Conservation (phyloP, 2,113 vertebrate species). For the Porphyrio hochstetteri region DNA sequence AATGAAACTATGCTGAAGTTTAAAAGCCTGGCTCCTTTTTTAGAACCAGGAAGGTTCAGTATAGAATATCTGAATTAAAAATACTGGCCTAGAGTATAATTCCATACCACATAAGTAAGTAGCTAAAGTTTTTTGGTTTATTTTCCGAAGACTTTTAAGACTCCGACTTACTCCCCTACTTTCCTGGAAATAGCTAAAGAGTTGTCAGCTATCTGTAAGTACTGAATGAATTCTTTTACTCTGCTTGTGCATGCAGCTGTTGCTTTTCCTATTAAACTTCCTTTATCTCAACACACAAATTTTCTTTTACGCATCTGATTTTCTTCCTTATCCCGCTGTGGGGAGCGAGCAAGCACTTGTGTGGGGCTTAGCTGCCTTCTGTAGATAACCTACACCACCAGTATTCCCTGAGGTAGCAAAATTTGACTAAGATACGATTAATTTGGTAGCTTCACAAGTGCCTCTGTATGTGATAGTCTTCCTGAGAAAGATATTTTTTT, state of each 20-base stretch:
- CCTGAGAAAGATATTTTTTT: background rate
- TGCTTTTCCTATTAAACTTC: background rate
- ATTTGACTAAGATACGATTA: accelerated
- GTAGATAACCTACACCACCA: background rate
- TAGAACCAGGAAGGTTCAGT: background rate
- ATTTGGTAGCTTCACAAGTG: background rate
- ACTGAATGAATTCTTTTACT: background rate
- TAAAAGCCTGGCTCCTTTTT: background rate
- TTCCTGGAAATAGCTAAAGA: background rate
- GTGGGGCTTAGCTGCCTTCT: background rate
- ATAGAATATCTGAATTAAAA: background rate
- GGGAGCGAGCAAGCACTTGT: background rate
- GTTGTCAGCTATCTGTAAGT: background rate
- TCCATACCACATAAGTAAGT: background rate
- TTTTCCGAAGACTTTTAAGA: background rate
- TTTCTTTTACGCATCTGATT: too few relatives aligned
- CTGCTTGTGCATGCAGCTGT: background rate
- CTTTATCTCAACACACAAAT: background rate
- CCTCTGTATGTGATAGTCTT: background rate
- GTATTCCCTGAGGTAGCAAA: background rate
- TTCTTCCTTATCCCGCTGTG: too few relatives aligned
- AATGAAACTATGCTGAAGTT: background rate
- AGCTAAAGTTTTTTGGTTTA: background rate
- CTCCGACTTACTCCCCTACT: background rate
- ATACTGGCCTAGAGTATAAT: background rate